Evolutionary conservation across 1,140 invertebrate species (phyloP), one percentile per base, ranked within the genome.

Genomic region (Physella acuta): DNA sequence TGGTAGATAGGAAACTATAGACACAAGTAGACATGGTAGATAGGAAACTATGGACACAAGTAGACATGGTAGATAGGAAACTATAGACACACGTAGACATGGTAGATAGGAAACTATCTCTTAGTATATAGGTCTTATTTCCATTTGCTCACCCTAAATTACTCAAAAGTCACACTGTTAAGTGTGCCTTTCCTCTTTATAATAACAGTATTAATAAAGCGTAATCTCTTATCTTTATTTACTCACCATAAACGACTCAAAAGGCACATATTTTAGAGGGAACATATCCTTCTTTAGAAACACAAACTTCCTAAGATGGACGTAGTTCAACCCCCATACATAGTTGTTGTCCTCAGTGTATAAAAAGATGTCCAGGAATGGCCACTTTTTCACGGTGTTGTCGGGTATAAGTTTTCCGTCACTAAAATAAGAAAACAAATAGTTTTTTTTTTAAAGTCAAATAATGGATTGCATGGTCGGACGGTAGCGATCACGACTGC

Each of bases 211-310:
- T n/a, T n/a, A n/a, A n/a, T n/a, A n/a, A n/a, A n/a, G n/a, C n/a
- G n/a, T n/a, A n/a, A n/a, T n/a, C n/a, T n/a, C n/a, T n/a, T n/a
- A n/a, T n/a, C n/a, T n/a, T n/a, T n/a, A n/a, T n/a, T n/a, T 28
- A 63, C 61, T 63, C 4, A 63, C 61, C 26, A 63, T 28, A 39
- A 63, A 49, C 11, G 36, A 39, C 24, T 63, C 61, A 63, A 63
- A 63, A 30, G 61, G 61, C 37, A 63, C 44, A 2, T 24, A 24
- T n/a, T 63, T 36, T 44, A 34, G n/a, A 3, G 61, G 61, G 49
- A 63, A 63, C 36, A 63, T 30, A 37, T 63, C 61, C 28, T 63
- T 39, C 26, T 49, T 51, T 4, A 1, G 3, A 26, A 63, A 63
- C 5, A 51, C 44, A 51, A 63, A 63, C 39, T 63, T 63, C 61